These are phyloP conservation scores for Geotrupes spiniger DNA, from an alignment of 2,888 invertebrate species.

Conservation along the genomic window DNA sequence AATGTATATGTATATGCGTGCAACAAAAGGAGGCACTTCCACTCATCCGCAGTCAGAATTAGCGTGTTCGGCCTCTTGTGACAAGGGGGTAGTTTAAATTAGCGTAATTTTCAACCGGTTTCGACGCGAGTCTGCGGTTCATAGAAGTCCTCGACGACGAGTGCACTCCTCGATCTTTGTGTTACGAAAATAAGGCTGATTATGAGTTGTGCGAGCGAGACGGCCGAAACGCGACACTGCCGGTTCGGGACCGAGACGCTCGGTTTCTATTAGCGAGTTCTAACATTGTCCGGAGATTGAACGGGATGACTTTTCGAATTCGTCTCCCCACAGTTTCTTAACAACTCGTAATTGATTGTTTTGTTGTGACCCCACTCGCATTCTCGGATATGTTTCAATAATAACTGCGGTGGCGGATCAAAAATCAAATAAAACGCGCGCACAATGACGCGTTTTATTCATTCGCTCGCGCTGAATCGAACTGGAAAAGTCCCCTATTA, in stretches of 20 bases:
- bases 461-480: no score
- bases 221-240: constrained; percentile 15
- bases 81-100: no score
- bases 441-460: no score
- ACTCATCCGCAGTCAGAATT: no score
- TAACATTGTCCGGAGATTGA: constrained; percentile 18
- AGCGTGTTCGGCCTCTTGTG: no score
- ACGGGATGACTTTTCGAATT: constrained; percentile 19
- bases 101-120: no score
- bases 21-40: no score
- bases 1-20: no score
- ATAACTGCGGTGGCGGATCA: background rate
- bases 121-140: no score
- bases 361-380: constrained; percentile 15
- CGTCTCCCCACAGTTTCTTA: constrained; percentile 18
- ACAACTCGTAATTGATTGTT: constrained; percentile 21
- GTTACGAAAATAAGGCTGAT: constrained; percentile 7
- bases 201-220: constrained; percentile 5
- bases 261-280: constrained; percentile 19
- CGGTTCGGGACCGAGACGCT: constrained; percentile 5
- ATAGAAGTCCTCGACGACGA: background rate
- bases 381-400: constrained; percentile 10
- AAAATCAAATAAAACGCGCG: background rate
- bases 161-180: background rate
- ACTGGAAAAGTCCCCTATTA: no score